A percentile compares a stretch with the other conserved stretches of the same genome.
These are phyloP conservation scores for Dicyrtomina minuta DNA, from an alignment of 2,888 invertebrate genomes.

Conservation along the genomic window DNA sequence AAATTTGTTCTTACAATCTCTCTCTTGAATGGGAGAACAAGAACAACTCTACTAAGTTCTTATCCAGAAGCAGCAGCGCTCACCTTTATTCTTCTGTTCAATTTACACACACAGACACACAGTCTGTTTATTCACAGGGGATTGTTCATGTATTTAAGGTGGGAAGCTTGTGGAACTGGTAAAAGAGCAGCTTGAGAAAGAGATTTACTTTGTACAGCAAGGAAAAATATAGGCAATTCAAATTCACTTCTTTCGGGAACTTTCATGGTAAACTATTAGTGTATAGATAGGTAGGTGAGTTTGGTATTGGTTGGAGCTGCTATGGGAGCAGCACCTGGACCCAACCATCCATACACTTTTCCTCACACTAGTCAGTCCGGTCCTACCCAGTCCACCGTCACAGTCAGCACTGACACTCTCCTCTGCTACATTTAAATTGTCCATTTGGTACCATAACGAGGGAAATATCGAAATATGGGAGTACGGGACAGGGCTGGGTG, in stretches of 20 bases:
- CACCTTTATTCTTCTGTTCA: constrained; percentile 4
- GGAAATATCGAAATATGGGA: no score
- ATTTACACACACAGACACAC: no score
- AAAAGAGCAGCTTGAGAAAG: constrained; percentile 21
- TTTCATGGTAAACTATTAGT: no score
- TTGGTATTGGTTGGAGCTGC: no score
- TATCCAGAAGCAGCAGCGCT: neutral
- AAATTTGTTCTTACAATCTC: neutral
- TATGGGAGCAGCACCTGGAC: neutral
- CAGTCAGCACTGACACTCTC: no score
- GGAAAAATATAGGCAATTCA: neutral
- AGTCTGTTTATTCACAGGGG: constrained; percentile 10
- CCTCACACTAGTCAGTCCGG: no score
- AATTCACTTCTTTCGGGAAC: neutral
- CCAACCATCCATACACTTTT: constrained; percentile 8
- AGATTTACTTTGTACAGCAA: constrained; percentile 25
- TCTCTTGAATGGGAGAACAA: neutral
- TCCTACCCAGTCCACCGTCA: no score
- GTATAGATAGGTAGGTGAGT: no score
- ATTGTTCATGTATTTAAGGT: constrained; percentile 10
- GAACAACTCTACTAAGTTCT: neutral
- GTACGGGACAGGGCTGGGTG: no score
- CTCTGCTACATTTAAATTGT: no score
- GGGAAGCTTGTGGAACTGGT: neutral
- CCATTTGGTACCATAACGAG: no score